Percentiles rank a stretch among this genome's conserved stretches.
Conservation (phyloP, 2,888 invertebrate genomes). For the Cataglyphis albicans region DNA sequence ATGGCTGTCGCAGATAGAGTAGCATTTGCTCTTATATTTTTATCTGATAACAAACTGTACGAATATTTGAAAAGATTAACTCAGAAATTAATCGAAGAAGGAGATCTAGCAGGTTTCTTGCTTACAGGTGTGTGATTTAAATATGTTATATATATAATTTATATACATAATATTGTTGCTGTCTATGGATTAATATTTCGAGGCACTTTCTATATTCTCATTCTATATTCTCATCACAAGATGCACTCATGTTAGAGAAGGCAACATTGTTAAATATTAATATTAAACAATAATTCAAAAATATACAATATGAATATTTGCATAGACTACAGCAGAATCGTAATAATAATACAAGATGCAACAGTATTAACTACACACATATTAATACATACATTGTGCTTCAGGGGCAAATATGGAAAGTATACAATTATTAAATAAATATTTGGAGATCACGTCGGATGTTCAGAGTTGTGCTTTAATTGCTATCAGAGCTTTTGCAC, state of each 20-base stretch:
- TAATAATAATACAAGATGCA: neutral
- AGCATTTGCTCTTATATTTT: conserved; percentile 95
- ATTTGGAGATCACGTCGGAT: conserved; percentile 95
- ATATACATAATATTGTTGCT: neutral
- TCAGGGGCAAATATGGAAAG: conserved; percentile 91
- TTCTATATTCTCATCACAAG: neutral
- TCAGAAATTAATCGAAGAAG: conserved; percentile 90
- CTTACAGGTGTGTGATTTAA: conserved; percentile 89
- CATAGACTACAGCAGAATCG: neutral
- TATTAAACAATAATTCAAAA: neutral
- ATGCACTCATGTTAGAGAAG: neutral
- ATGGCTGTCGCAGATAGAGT: conserved; percentile 95
- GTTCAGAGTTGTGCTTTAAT: conserved; percentile 96
- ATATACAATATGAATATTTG: neutral
- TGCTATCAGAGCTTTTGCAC: conserved; percentile 92
- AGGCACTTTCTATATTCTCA: neutral
- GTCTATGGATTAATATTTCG: neutral
- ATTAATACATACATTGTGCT: conserved; percentile 50
- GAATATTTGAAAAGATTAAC: conserved; percentile 92
- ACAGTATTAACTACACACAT: neutral
- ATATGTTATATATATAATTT: conserved; percentile 21
- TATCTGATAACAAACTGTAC: conserved; percentile 92
- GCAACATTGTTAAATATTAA: neutral
- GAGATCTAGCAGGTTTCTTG: conserved; percentile 94
- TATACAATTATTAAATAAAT: conserved; percentile 93